phyloP scores from a whole-genome alignment of 2,113 vertebrate species.

The Embiotoca jacksoni region DNA sequence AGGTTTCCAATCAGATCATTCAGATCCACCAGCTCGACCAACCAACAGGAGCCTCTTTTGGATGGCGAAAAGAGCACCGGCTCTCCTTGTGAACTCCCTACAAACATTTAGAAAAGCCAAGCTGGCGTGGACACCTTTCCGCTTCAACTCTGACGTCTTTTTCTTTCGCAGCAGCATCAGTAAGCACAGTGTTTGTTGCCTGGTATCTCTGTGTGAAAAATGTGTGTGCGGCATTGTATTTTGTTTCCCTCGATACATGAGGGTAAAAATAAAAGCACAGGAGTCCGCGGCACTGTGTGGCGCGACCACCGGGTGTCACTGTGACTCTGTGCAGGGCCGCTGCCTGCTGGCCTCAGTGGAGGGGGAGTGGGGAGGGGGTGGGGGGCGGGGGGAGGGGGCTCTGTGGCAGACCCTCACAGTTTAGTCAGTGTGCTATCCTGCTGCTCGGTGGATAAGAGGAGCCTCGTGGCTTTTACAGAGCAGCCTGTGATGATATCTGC shows the following conservation, averaged over 20 bases:
- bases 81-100: too few species aligned
- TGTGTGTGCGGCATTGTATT: too few species aligned
- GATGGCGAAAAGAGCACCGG: too few species aligned
- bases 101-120: too few species aligned
- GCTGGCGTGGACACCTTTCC: too few species aligned
- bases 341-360: neutral
- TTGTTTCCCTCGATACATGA: constrained; percentile 36
- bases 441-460: constrained; percentile 36
- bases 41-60: too few species aligned
- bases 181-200: too few species aligned
- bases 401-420: neutral
- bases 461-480: neutral
- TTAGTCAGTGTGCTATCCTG: constrained; percentile 20
- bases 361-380: neutral
- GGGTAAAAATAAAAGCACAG: constrained; percentile 31
- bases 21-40: too few species aligned
- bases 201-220: too few species aligned
- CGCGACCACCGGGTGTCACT: constrained; percentile 57
- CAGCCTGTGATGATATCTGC: constrained; percentile 25
- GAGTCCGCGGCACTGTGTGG: accelerated
- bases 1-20: too few species aligned
- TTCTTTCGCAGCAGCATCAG: neutral
- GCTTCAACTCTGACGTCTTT: too few species aligned
- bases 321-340: constrained; percentile 2
- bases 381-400: too few species aligned